phyloP scores from a whole-genome alignment of 23 tunicate genomes.

The Oikopleura vanhoeffeni region DNA sequence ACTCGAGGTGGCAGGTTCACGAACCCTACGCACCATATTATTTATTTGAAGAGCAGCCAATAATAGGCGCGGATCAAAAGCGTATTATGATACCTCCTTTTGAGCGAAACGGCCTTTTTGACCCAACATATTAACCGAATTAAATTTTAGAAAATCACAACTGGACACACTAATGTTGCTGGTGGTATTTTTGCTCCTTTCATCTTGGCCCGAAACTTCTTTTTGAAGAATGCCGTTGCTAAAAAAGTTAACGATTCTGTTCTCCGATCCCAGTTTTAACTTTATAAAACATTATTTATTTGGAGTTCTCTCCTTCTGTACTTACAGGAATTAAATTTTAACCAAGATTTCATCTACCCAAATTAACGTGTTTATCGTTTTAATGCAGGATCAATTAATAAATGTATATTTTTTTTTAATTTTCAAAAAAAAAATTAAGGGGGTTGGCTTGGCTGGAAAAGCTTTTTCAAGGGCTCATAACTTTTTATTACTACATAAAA shows the following conservation, averaged over 20 bases:
- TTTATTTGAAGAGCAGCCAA: no score
- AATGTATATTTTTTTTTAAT: not conserved
- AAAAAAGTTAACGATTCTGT: not conserved
- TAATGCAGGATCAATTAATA: no score
- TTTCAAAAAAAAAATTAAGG: not conserved
- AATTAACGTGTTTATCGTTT: no score
- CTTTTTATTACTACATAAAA: no score
- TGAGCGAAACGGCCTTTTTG: no score
- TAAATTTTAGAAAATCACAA: not conserved
- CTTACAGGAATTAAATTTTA: not conserved
- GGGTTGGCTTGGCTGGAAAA: not conserved
- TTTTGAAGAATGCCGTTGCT: not conserved
- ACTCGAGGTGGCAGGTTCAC: no score
- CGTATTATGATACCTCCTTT: no score
- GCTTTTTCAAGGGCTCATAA: no score
- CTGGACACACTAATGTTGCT: not conserved
- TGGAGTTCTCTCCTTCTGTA: not conserved
- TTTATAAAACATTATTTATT: no score
- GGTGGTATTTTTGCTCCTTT: not conserved
- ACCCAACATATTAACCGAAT: not conserved
- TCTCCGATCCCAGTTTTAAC: not conserved
- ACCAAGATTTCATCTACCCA: no score
- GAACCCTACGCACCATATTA: no score
- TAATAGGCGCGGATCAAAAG: no score
- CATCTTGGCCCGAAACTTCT: not conserved